Percentiles rank a stretch among this genome's conserved stretches.
Conservation (phyloP, 2,113 vertebrate genomes). For the Hassar affinis region DNA sequence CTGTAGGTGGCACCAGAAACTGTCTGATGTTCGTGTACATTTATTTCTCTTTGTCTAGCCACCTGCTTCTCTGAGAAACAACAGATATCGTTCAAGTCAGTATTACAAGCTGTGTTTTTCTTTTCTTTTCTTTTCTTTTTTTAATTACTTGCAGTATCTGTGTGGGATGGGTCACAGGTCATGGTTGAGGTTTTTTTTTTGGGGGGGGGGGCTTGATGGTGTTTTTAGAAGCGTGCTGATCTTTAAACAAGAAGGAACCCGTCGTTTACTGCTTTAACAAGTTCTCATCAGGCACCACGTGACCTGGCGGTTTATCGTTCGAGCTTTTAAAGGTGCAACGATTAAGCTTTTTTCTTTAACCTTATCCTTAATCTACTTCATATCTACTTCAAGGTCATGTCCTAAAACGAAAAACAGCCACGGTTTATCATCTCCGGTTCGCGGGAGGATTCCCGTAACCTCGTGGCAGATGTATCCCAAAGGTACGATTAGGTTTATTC, state of each 20-base stretch:
- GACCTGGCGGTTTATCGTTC: not conserved
- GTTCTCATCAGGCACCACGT: constrained; percentile 7
- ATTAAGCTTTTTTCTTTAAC: not conserved
- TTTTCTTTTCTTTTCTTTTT: constrained; percentile 64
- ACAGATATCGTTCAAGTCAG: constrained; percentile 65
- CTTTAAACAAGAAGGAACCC: constrained; percentile 5
- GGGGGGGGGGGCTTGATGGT: not conserved
- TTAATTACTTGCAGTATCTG: constrained; percentile 55
- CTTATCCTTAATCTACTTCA: not conserved
- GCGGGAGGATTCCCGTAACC: not conserved
- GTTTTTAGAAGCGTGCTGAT: not conserved
- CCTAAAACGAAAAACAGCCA: not conserved
- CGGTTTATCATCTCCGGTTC: not conserved
- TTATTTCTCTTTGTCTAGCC: constrained; percentile 59
- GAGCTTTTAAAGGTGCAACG: constrained; percentile 21
- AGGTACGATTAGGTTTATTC: constrained; percentile 28
- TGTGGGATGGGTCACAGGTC: constrained; percentile 51
- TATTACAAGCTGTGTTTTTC: constrained; percentile 72
- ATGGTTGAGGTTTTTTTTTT: constrained; percentile 8
- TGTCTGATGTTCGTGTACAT: constrained; percentile 42
- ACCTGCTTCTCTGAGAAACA: constrained; percentile 66
- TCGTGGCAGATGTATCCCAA: not conserved
- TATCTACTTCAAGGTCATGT: not conserved
- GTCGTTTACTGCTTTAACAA: not conserved
- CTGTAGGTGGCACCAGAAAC: constrained; percentile 61